Evolutionary conservation across 37 sponge, comb jelly and placozoan species (phyloP), one percentile per base, ranked within the genome.

Genomic region (Aphrocallistes beatrix): DNA sequence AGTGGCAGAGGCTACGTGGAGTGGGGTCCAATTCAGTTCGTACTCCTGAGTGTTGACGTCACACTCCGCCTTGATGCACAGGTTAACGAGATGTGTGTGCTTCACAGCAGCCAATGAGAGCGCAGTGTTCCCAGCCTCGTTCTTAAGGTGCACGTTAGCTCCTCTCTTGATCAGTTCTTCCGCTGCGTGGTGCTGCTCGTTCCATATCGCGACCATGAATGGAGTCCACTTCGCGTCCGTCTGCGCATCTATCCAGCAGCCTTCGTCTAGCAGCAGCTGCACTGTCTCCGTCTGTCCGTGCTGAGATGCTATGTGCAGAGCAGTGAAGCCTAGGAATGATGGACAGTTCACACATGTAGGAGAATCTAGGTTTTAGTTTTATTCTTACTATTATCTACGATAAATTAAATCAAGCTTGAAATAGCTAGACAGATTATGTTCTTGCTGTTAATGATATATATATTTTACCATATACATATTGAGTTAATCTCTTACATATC

Each of bases 201-300:
- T 82, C 84, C 87, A 83, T 47, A 87, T 50, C 1, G 87, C 87
- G n/a, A 87, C 38, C 87, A 87, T 87, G 1, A 87, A 51, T 6
- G 87, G 83, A 36, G 87, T 87, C 87, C 87, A 87, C 0, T 83
- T 83, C 9, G 51, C 81, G 38, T 86, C 37, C 21, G 40, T 40
- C 39, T 83, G 51, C 0, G 39, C 45, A 50, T 87, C 82, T 21
- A 87, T 83, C 0, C 47, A 21, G 34, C 82, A 83, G 51, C 87
- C 87, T 82, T 37, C 83, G 23, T 47, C 37, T 19, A 87, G 83
- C 39, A 87, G 83, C 34, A 83, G 38, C 36, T 51, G 51, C 16
- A 87, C 50, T 25, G 51, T 83, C 37, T 87, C 87, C 19, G 60
- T 38, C 23, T 51, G 39, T 28, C 87, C 87, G 39, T 83, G 51